Percentiles rank a stretch among this genome's conserved stretches.
phyloP scores from a whole-genome alignment of 2,113 vertebrate genomes.

The Colistium nudipinnis region DNA sequence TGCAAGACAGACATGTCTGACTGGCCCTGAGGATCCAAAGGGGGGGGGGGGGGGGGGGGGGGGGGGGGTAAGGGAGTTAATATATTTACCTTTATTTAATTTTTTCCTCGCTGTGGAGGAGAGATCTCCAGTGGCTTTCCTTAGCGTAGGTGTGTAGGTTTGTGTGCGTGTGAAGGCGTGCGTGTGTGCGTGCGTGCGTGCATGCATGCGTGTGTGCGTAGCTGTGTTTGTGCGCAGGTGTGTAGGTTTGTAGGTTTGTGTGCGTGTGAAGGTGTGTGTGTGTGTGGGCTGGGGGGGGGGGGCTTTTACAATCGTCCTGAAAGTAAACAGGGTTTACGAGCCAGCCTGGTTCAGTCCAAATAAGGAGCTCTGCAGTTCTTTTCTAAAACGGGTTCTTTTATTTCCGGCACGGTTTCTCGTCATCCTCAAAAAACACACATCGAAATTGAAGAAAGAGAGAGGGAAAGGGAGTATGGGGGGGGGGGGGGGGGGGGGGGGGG shows the following conservation, averaged over 20 bases:
- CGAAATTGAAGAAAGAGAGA: no score
- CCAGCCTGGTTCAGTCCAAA: slow-evolving; percentile 40
- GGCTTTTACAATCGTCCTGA: slow-evolving; percentile 61
- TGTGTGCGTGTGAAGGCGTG: no score
- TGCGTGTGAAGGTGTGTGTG: no score
- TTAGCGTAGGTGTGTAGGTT: slow-evolving; percentile 27
- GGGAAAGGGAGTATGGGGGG: no score
- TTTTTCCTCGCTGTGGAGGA: slow-evolving; percentile 4
- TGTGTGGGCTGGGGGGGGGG: no score
- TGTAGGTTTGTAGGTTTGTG: no score
- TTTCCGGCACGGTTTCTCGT: slow-evolving; percentile 30
- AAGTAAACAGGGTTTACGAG: slow-evolving; percentile 72
- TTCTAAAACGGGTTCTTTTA: slow-evolving; percentile 34
- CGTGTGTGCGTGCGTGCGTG: no score
- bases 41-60: background rate
- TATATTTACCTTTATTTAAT: slow-evolving; percentile 20
- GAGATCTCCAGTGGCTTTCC: slow-evolving; percentile 31
- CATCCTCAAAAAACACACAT: slow-evolving; percentile 13
- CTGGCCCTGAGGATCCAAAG: slow-evolving; percentile 24
- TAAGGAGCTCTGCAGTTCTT: slow-evolving; percentile 35
- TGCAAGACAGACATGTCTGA: slow-evolving; percentile 14
- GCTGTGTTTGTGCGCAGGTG: no score
- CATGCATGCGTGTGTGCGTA: no score
- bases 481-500: no score
- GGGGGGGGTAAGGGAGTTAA: slow-evolving; percentile 11